Evolutionary conservation across 2,113 vertebrate species (phyloP).

Genomic region (Phainopepla nitens): DNA sequence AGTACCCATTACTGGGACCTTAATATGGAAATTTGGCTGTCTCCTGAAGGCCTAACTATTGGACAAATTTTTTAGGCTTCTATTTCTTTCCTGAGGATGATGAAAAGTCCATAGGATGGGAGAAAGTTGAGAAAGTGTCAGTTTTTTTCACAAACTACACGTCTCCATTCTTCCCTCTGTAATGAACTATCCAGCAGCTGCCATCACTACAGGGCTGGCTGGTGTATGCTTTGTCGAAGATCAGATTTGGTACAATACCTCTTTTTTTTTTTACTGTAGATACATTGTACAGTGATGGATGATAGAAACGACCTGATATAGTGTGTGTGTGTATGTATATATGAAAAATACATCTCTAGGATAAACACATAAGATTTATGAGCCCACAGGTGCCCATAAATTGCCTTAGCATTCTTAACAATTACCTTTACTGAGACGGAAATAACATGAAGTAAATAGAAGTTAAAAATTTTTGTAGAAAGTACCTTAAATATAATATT

Average conservation of each 20-base stretch:
- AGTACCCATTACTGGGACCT: background rate
- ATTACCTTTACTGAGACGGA: background rate
- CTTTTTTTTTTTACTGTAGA: background rate
- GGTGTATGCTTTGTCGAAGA: background rate
- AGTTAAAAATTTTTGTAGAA: background rate
- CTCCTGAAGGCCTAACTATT: background rate
- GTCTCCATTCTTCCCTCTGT: background rate
- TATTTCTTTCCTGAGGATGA: background rate
- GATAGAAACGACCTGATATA: background rate
- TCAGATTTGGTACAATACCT: background rate
- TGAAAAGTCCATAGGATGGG: background rate
- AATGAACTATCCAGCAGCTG: background rate
- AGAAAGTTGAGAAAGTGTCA: background rate
- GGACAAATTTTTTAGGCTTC: background rate
- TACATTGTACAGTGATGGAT: background rate
- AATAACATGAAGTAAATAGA: background rate
- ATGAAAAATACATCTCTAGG: background rate
- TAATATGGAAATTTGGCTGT: background rate
- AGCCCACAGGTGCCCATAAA: background rate
- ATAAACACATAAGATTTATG: conserved; percentile 5
- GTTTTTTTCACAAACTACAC: background rate
- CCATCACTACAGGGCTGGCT: background rate
- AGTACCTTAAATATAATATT: background rate
- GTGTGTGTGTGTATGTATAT: too few relatives aligned
- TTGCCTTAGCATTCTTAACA: background rate